Conservation (phyloP, 2,113 vertebrate species). For the Neodon shergylaensis region DNA sequence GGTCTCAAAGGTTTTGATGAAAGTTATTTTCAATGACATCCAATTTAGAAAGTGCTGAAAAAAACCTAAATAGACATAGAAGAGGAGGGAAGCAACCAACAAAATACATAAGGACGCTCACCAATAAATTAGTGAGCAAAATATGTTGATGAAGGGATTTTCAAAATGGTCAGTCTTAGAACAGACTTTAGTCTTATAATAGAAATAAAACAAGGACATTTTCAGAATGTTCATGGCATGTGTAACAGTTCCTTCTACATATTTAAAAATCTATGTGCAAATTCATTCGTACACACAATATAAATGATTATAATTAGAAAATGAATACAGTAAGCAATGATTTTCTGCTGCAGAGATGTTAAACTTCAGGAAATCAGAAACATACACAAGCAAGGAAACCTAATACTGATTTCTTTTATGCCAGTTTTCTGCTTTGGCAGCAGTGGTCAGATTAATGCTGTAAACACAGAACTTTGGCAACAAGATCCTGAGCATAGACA, state of each 20-base stretch:
- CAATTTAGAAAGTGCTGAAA: slow-evolving; percentile 70
- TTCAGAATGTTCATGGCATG: not conserved
- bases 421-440: not conserved
- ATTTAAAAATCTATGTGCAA: not conserved
- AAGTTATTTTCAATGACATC: slow-evolving; percentile 70
- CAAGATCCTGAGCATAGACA: not conserved
- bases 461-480: not conserved
- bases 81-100: not conserved
- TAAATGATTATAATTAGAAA: slow-evolving; percentile 29
- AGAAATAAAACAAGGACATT: not conserved
- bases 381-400: not conserved
- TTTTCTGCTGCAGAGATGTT: slow-evolving; percentile 27
- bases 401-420: not conserved
- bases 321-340: not conserved
- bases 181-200: not conserved
- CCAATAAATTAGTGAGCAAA: slow-evolving; percentile 55
- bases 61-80: slow-evolving; percentile 13
- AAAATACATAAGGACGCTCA: not conserved
- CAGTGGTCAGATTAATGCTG: slow-evolving; percentile 5
- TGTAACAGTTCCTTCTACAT: not conserved
- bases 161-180: slow-evolving; percentile 38
- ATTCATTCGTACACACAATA: not conserved
- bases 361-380: slow-evolving; percentile 44
- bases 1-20: slow-evolving; percentile 62
- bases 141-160: not conserved